These are phyloP conservation scores for Cyanocitta stelleri DNA, from an alignment of 2,113 vertebrate genomes.

Conservation along the genomic window DNA sequence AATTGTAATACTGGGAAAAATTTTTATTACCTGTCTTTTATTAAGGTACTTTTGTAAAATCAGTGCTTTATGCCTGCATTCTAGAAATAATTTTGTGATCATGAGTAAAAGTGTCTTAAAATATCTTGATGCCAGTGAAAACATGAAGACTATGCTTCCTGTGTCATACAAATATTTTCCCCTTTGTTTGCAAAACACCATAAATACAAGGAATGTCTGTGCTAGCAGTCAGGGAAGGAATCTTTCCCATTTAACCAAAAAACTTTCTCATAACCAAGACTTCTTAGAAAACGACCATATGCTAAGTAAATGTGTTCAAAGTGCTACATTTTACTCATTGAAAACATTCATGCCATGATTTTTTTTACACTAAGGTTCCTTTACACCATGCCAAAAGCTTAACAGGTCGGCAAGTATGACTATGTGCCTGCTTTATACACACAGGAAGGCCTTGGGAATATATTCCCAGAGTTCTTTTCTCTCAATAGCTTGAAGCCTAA, in stretches of 20 bases:
- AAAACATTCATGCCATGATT: constrained; percentile 28
- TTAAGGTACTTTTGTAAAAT: neutral
- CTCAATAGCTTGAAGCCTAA: neutral
- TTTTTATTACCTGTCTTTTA: neutral
- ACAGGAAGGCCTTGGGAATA: neutral
- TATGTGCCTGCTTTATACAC: neutral
- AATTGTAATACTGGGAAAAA: neutral
- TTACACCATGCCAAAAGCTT: constrained; percentile 36
- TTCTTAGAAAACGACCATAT: constrained; percentile 50
- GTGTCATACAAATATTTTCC: constrained; percentile 53
- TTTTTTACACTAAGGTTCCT: constrained; percentile 33
- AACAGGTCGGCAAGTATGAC: constrained; percentile 18
- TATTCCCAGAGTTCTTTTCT: neutral
- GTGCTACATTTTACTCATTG: constrained; percentile 55
- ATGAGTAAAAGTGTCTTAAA: constrained; percentile 4
- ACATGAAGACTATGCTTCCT: constrained; percentile 31
- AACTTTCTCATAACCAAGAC: constrained; percentile 36
- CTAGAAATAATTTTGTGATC: constrained; percentile 9
- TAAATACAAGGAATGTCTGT: constrained; percentile 55
- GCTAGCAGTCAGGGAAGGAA: constrained; percentile 43
- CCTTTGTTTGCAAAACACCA: constrained; percentile 59
- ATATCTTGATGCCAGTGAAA: constrained; percentile 22
- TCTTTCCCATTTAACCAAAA: constrained; percentile 56
- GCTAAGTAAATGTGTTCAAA: constrained; percentile 60
- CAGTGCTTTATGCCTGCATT: neutral